phyloP scores from a whole-genome alignment of 2,888 invertebrate species.

The Esperia sulphurella region DNA sequence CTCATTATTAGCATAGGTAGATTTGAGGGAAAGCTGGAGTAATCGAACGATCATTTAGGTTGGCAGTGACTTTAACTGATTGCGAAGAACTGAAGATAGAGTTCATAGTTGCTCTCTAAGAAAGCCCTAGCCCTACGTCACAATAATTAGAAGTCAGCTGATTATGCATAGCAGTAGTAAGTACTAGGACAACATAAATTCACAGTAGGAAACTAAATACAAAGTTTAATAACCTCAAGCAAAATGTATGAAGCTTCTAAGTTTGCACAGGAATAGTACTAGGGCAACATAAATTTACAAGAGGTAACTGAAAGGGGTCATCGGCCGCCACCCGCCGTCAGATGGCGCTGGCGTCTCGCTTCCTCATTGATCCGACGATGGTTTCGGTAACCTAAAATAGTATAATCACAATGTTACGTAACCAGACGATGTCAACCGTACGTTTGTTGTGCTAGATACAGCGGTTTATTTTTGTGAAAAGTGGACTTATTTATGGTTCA shows the following conservation, averaged over 20 bases:
- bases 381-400: constrained; percentile 49
- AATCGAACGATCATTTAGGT: no score
- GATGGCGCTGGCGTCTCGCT: constrained; percentile 43
- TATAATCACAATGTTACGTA: constrained; percentile 37
- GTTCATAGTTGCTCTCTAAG: no score
- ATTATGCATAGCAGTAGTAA: no score
- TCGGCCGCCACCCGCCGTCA: constrained; percentile 36
- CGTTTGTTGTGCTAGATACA: not conserved
- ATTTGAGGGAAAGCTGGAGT: no score
- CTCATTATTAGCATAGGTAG: no score
- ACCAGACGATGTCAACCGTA: constrained; percentile 10
- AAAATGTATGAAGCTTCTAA: no score
- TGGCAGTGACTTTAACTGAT: no score
- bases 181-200: constrained; percentile 1
- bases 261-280: constrained; percentile 9
- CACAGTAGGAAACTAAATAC: not conserved
- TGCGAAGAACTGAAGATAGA: no score
- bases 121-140: no score
- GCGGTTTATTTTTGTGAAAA: not conserved
- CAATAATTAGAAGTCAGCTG: no score
- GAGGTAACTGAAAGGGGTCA: constrained; percentile 28
- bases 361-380: constrained; percentile 55
- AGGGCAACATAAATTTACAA: constrained; percentile 21
- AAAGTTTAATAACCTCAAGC: no score
- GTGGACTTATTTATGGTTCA: no score